Conservation (phyloP, 2,797 vertebrate genomes). For the Pagetopsis macropterus region DNA sequence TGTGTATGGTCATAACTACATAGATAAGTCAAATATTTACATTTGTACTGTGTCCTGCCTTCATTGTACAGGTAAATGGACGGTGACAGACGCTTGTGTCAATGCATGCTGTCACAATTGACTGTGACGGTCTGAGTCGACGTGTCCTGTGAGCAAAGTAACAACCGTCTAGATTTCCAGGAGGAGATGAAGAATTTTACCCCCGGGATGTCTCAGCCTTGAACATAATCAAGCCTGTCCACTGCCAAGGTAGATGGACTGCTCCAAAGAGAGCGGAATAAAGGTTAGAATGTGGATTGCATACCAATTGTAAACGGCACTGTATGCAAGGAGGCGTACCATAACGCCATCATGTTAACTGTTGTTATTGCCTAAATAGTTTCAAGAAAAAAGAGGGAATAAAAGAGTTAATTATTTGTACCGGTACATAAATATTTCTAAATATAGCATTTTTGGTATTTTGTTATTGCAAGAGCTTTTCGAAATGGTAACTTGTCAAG, state of each 20-base stretch:
- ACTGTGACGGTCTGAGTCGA: conserved; percentile 54
- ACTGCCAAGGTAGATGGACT: conserved; percentile 62
- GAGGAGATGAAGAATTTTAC: conserved; percentile 68
- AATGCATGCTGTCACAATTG: conserved; percentile 60
- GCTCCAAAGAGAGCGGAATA: conserved; percentile 55
- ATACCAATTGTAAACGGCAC: conserved; percentile 40
- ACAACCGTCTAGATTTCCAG: conserved; percentile 53
- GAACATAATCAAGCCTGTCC: conserved; percentile 69
- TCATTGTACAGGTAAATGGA: conserved; percentile 61
- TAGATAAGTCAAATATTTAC: conserved; percentile 44
- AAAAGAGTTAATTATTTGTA: background rate
- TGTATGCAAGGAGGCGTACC: conserved; percentile 9
- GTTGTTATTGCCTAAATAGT: background rate
- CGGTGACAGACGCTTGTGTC: conserved; percentile 64
- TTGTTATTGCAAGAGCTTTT: background rate
- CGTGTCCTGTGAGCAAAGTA: conserved; percentile 59
- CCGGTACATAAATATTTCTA: background rate
- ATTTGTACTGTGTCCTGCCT: conserved; percentile 20
- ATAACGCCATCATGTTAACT: background rate
- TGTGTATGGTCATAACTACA: background rate
- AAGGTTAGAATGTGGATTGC: conserved; percentile 49
- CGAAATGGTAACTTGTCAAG: background rate
- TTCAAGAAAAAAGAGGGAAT: background rate
- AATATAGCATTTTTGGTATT: background rate
- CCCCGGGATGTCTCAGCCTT: conserved; percentile 65